Base-by-base conservation (phyloP, 1,140 invertebrate genomes). In the Aphidius ervi region DNA sequence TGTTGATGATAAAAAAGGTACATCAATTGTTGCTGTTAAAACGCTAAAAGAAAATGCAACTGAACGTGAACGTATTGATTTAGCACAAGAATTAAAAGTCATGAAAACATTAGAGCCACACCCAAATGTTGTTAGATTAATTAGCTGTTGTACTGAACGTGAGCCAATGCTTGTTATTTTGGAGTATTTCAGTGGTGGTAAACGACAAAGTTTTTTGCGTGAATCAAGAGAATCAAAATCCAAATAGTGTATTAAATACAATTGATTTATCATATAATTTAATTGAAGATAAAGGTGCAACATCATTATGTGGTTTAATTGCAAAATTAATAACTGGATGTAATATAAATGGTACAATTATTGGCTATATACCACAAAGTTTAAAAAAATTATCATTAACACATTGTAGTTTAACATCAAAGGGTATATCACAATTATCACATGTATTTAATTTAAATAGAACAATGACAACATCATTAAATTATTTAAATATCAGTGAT, bases 101-200 rank as follows among this genome's bases (percentile, higher is more conserved):
- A 93, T 96, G 90, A 97, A 97, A 76, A 90, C 86, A 66, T 77
- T 97, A 40, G 91, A 93, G 46, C 86, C 89, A 0, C 94, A 97
- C 82, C 87, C 91, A 1, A 95, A 97, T 73, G 91, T 97, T 1
- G 91, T 97, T 0, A 81, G 89, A 20, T 80, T 97, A 4, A 77
- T 96, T 31, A 94, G 91, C 5, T 95, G 93, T 70, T 97, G 94
- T 72, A 95, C 93, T 2, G 92, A 94, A 63, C 72, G 84, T 81
- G 95, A 97, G 73, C 95, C 95, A 2, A 88, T 95, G 43, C 91
- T 97, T 67, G 87, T 98, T 0, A 93, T 98, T 62, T 89, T 98
- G 84, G 96, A 98, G 74, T 98, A 91, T 71, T 88, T 97, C 0
- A 87, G 88, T 63, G 83, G 89, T 41, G 95, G 95, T 7, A 98